phyloP scores from a whole-genome alignment of 2,888 invertebrate species.

The Acronicta aceris region DNA sequence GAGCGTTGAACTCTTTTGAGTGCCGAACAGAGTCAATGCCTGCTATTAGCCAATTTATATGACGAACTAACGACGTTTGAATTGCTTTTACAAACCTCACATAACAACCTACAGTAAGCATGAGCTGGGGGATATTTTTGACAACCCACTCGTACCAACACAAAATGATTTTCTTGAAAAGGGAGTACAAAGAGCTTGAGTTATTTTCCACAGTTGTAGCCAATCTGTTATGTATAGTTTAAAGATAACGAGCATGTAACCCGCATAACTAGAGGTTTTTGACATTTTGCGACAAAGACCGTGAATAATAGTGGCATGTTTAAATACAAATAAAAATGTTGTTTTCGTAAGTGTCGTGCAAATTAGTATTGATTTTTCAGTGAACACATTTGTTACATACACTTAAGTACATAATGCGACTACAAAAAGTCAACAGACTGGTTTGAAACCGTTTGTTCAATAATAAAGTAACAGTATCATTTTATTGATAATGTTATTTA shows the following conservation, averaged over 20 bases:
- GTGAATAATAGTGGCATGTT: conserved; percentile 57
- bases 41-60: conserved; percentile 83
- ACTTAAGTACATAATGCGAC: conserved; percentile 17
- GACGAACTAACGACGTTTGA: conserved; percentile 69
- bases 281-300: conserved; percentile 67
- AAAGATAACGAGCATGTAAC: conserved; percentile 64
- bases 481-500: conserved; percentile 1
- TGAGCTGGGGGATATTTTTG: conserved; percentile 31
- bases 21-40: conserved; percentile 78
- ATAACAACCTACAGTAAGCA: conserved; percentile 43
- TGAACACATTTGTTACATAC: conserved; percentile 22
- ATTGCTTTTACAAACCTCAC: conserved; percentile 63
- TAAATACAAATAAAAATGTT: conserved; percentile 42
- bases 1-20: conserved; percentile 87
- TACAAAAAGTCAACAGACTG: conserved; percentile 7
- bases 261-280: conserved; percentile 76
- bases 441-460: conserved; percentile 11
- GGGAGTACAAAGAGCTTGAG: conserved; percentile 30
- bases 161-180: conserved; percentile 29
- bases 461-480: conserved; percentile 4
- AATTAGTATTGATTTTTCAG: conserved; percentile 49
- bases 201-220: conserved; percentile 44
- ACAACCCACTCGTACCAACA: conserved; percentile 24
- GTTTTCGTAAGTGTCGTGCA: conserved; percentile 34
- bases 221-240: conserved; percentile 55